Evolutionary conservation across 2,797 vertebrate genomes (phyloP).

Genomic region (Melanotaenia trifasciata): DNA sequence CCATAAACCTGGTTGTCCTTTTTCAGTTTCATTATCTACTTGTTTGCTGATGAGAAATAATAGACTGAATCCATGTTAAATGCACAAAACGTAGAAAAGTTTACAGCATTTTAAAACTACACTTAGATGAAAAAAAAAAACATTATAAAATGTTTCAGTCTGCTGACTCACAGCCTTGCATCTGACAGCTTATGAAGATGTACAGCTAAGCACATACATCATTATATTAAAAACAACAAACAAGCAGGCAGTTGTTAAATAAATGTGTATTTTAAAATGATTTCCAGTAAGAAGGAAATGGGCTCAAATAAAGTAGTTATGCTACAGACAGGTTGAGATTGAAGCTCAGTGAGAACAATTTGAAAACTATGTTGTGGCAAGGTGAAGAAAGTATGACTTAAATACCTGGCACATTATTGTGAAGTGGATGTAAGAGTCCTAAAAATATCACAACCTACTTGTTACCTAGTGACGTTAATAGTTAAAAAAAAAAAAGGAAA

Average conservation of each 20-base stretch:
- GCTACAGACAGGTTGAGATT: not conserved
- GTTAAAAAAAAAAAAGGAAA: not conserved
- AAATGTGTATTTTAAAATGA: no score
- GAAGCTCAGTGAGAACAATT: not conserved
- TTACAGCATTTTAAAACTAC: no score
- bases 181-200: not conserved
- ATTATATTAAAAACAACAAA: not conserved
- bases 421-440: constrained; percentile 20
- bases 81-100: no score
- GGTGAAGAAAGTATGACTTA: not conserved
- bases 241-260: not conserved
- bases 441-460: constrained; percentile 34
- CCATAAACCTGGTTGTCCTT: not conserved
- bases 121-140: no score
- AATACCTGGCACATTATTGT: constrained; percentile 8
- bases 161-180: not conserved
- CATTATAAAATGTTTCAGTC: not conserved
- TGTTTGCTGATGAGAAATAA: not conserved
- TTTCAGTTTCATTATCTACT: not conserved
- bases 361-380: not conserved
- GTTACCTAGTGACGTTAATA: no score
- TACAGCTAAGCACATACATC: not conserved
- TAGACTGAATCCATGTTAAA: no score
- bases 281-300: not conserved
- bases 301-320: not conserved